Percentiles rank a stretch among this genome's conserved stretches.
phyloP scores from a whole-genome alignment of 1,140 invertebrate genomes.

The Lepidurus couesii region DNA sequence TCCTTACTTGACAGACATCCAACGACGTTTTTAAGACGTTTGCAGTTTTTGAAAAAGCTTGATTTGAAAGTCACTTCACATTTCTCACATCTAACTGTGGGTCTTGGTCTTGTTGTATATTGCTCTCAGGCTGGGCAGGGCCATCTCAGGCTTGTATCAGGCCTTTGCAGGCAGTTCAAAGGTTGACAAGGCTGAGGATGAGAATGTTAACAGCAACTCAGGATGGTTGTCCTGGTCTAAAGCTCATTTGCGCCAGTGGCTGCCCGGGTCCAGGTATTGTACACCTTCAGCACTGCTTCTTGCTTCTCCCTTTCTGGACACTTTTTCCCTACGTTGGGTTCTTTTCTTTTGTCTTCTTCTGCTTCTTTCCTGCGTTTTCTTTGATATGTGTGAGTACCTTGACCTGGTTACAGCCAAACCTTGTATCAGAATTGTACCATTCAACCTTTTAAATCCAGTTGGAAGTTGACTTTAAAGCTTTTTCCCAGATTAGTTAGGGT shows the following conservation, averaged over 20 bases:
- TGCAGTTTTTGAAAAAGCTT: background rate
- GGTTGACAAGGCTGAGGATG: conserved; percentile 34
- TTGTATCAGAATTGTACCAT: background rate
- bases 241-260: conserved; percentile 30
- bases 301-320: background rate
- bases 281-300: conserved; percentile 25
- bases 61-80: background rate
- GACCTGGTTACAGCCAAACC: conserved; percentile 20
- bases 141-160: conserved; percentile 22
- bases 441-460: background rate
- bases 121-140: conserved; percentile 20
- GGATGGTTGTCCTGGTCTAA: conserved; percentile 29
- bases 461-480: background rate
- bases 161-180: conserved; percentile 33
- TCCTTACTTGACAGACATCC: background rate
- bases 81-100: background rate
- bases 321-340: background rate
- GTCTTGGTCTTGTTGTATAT: background rate
- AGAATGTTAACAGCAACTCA: conserved; percentile 30
- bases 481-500: background rate
- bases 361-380: background rate
- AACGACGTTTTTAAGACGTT: background rate
- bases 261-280: conserved; percentile 34
- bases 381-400: conserved; percentile 7
- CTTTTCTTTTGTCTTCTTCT: background rate